Evolutionary conservation across 2,888 invertebrate species (phyloP), one percentile per base, ranked within the genome.

Genomic region (Willowsia nigromaculata): DNA sequence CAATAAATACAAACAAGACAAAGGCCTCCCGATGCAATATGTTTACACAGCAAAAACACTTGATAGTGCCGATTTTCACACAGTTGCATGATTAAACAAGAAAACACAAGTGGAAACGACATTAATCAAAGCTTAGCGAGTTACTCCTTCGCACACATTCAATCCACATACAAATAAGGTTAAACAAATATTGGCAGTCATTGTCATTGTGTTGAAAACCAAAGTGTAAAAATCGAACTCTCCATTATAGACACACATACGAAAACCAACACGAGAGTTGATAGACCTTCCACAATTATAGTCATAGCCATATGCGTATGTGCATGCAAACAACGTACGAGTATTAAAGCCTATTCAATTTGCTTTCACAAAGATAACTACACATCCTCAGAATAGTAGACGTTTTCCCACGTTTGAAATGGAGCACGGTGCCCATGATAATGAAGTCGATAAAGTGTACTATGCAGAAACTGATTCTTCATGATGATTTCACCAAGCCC

Each of bases 41-140:
- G 47, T 50, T 50, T 76, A 50, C 50, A 76, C 30, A 53, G 50
- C 27, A 76, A 76, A 74, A 76, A 76, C 50, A 76, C 76, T 50
- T 47, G 76, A 76, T 76, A 53, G 76, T 30, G 40, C 40, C 59
- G 81, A 82, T 68, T 82, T 62, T 62, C 47, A 56, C 82, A 47
- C 47, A 47, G 82, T 71, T 71, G 68, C 83, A 83, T 71, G 83
- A 83, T 71, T 83, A 83, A 83, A 71, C 83, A 71, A 71, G 65
- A 68, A 83, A 83, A 50, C 43, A 47, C 43, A 33, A 53, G 53
- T 68, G 37, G 47, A 71, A 50, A 71, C 71, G 71, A 83, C 71
- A 83, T 83, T 83, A 71, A 83, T 83, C 83, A 83, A 71, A 71
- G 83, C 68, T 68, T 50, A 15, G 30, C 53, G 43, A 53, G 50